Evolutionary conservation across 2,797 vertebrate genomes (phyloP), one percentile per base, ranked within the genome.

Genomic region (Manis crassicaudata): DNA sequence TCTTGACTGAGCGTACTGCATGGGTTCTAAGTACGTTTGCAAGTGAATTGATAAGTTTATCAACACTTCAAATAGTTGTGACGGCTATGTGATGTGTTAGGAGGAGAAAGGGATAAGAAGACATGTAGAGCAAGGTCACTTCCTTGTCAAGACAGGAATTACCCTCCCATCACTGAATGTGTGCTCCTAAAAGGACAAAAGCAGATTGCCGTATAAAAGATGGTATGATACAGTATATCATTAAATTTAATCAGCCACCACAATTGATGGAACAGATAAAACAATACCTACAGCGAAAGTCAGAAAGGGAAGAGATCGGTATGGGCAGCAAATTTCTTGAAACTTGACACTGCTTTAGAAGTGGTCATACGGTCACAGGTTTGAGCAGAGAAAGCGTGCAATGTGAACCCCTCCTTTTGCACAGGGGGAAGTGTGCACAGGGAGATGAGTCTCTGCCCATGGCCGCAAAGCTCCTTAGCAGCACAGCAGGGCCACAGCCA

Each of bases 41-140:
- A 68, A 80, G 18, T 88, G 89, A 83, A 96, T 95, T 91, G 95
- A 84, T 92, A 95, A 92, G 83, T 97, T 89, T 93, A 96, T 96
- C 79, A 84, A 97, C 86, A 96, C 29, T 84, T 96, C 88, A 95
- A 94, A 96, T 68, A 95, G 79, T 65, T 95, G 54, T 97, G 88
- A 94, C 95, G 95, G 93, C 52, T 89, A 67, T 84, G 93, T 17
- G 60, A 93, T 89, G 96, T 92, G 92, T 89, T 87, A 82, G 65
- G 54, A 92, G 54, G 85, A 96, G 27, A 92, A 93, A 4, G 20
- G 67, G 20, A 35, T 40, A 56, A 63, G 72, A 83, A 56, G 77
- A 96, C 86, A 88, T 32, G 81, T 0, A 82, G 63, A 87, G 37
- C 68, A 77, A 88, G 62, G 87, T 65, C 85, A 43, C 73, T 89